Conservation (phyloP, 2,888 invertebrate species). For the Nemurella pictetii region DNA sequence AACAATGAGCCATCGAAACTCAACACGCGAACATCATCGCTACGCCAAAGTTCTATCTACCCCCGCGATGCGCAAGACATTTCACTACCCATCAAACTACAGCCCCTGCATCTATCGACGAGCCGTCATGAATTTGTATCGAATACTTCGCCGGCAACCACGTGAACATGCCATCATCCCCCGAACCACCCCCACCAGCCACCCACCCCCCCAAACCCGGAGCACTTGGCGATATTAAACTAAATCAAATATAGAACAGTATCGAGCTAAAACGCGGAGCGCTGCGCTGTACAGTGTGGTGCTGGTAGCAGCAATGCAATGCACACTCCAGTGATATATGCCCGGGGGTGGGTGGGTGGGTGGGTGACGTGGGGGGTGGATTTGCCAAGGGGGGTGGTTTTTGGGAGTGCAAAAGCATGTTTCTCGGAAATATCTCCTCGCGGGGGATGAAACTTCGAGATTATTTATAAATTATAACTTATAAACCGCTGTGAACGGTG, state of each 20-base stretch:
- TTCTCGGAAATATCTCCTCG: slow-evolving; percentile 18
- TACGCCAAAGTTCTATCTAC: too few relatives aligned
- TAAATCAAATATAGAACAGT: slow-evolving; percentile 32
- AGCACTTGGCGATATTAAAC: slow-evolving; percentile 20
- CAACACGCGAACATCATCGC: too few relatives aligned
- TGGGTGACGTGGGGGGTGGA: too few relatives aligned
- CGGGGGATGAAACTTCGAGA: slow-evolving; percentile 9
- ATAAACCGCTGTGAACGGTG: slow-evolving; percentile 8
- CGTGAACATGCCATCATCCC: neutral
- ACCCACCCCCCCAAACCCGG: neutral
- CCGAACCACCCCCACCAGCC: neutral
- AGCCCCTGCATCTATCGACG: neutral
- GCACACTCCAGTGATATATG: neutral
- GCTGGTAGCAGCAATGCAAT: neutral
- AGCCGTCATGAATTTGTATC: neutral
- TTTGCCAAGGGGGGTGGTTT: slow-evolving; percentile 10
- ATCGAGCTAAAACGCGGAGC: slow-evolving; percentile 9
- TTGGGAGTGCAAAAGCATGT: slow-evolving; percentile 27
- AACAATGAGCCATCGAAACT: too few relatives aligned
- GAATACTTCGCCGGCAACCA: neutral
- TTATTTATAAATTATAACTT: slow-evolving; percentile 26
- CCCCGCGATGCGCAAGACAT: too few relatives aligned
- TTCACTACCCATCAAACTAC: too few relatives aligned
- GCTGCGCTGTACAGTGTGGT: too few relatives aligned
- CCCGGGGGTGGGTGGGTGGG: neutral